A percentile compares a stretch with the other conserved stretches of the same genome.
phyloP scores from a whole-genome alignment of 2,797 vertebrate genomes.

The Myotis daubentonii region DNA sequence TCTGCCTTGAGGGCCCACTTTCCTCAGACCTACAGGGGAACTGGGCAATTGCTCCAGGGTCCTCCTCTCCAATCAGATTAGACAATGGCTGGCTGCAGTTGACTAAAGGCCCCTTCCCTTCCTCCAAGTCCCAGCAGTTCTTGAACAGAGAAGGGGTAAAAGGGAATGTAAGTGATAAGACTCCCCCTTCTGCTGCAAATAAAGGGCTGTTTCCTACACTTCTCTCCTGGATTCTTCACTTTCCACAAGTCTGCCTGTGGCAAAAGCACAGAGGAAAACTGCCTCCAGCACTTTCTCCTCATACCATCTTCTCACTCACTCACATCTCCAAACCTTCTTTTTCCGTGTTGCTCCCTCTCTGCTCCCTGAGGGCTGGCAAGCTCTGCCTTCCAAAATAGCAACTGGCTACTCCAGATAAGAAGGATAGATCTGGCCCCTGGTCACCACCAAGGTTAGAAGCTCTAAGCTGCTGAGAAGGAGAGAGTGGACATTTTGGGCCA shows the following conservation, averaged over 20 bases:
- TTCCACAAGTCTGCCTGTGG: not conserved
- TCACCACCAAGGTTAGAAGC: not conserved
- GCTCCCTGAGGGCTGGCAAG: not conserved
- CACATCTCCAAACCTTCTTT: not conserved
- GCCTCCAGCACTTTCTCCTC: not conserved
- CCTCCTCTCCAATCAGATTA: not conserved
- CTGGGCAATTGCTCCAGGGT: not conserved
- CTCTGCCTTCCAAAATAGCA: not conserved
- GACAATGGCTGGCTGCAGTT: not conserved
- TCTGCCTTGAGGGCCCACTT: slow-evolving; percentile 55
- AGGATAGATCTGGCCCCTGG: not conserved
- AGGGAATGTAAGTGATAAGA: not conserved
- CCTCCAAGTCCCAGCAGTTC: not conserved
- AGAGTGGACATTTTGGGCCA: not conserved
- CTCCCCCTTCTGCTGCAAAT: not conserved
- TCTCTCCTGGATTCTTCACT: not conserved
- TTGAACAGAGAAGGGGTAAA: not conserved
- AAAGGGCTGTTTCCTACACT: not conserved
- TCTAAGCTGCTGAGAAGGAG: not conserved
- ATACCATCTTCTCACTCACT: not conserved
- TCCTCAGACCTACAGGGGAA: not conserved
- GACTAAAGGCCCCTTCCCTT: not conserved
- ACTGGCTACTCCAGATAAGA: not conserved
- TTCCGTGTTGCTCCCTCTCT: not conserved
- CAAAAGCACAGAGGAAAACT: slow-evolving; percentile 1